Conservation (phyloP, 2,888 invertebrate genomes). For the Bombylius discolor region DNA sequence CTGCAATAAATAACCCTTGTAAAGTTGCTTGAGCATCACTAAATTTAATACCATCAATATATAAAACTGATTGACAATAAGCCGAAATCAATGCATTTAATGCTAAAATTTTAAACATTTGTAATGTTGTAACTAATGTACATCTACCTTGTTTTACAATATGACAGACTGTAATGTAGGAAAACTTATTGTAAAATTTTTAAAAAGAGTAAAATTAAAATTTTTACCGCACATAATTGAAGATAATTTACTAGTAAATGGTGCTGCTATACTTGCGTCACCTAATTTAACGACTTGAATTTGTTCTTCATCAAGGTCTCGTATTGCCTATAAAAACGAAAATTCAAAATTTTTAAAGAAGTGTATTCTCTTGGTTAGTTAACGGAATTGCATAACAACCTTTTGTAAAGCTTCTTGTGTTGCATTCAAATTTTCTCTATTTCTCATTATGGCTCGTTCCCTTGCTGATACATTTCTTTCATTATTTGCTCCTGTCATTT, state of each 20-base stretch:
- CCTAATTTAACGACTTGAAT: constrained; percentile 87
- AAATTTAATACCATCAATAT: constrained; percentile 95
- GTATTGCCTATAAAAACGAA: constrained; percentile 41
- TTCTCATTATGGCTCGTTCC: constrained; percentile 27
- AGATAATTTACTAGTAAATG: constrained; percentile 94
- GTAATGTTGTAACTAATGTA: constrained; percentile 95
- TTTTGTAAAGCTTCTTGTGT: constrained; percentile 29
- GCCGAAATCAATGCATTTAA: constrained; percentile 94
- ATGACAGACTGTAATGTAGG: constrained; percentile 66
- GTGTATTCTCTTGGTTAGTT: no score
- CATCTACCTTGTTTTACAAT: constrained; percentile 99
- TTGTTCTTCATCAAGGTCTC: constrained; percentile 79
- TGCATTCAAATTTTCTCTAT: constrained; percentile 28
- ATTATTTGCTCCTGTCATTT: constrained; percentile 18
- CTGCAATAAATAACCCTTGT: constrained; percentile 88
- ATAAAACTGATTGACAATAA: constrained; percentile 96
- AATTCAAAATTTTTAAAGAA: no score
- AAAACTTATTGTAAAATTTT: no score
- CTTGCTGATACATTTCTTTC: constrained; percentile 24
- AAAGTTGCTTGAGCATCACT: constrained; percentile 96
- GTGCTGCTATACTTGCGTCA: constrained; percentile 97
- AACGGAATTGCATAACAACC: not conserved
- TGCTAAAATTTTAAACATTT: constrained; percentile 99
- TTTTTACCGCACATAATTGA: constrained; percentile 87
- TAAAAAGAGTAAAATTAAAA: not conserved